Evolutionary conservation across 2,888 invertebrate species (phyloP), one percentile per base, ranked within the genome.

Genomic region (Sarcophaga carnaria): DNA sequence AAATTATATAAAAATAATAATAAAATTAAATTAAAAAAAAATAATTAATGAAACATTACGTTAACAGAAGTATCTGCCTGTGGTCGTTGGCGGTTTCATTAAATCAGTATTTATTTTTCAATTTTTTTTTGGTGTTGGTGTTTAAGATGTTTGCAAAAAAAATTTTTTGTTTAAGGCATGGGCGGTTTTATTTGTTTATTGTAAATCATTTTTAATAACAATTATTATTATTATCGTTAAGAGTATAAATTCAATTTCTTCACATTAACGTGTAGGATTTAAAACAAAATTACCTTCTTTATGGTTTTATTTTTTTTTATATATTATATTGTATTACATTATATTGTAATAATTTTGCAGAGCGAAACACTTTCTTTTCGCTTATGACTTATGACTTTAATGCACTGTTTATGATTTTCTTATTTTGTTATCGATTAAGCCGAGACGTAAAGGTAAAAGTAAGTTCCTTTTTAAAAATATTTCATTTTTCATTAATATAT

Each of bases 361-460:
- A 70, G 70, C 17, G 14, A 76, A 69, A 75, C 81, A 75, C 76
- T 72, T 72, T 78, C 67, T 72, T 72, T 78, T 60, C 66, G 77
- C 66, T 83, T 78, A 49, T 22, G 60, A 27, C 54, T 54, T 54
- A 54, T 54, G 54, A 54, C 54, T 54, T 66, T 17, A 20, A 49
- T 25, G 62, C 66, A 71, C 20, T 77, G 54, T 17, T 77, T 22
- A n/a, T 62, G 62, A 20, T 72, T 83, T 20, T 67, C 17, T 54
- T 54, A 17, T 54, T 22, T 63, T 63, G 11, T 63, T 22, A 63
- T 63, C 63, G 74, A 80, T 84, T 75, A 70, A 84, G 75, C 60
- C 14, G 80, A 59, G 79, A 54, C 69, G 64, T 80, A 64, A 37
- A 80, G 85, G 78, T 77, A 85, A 85, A 85, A 85, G 78, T 72